phyloP scores from a whole-genome alignment of 1,140 invertebrate genomes.

The Ectropis grisescens region DNA sequence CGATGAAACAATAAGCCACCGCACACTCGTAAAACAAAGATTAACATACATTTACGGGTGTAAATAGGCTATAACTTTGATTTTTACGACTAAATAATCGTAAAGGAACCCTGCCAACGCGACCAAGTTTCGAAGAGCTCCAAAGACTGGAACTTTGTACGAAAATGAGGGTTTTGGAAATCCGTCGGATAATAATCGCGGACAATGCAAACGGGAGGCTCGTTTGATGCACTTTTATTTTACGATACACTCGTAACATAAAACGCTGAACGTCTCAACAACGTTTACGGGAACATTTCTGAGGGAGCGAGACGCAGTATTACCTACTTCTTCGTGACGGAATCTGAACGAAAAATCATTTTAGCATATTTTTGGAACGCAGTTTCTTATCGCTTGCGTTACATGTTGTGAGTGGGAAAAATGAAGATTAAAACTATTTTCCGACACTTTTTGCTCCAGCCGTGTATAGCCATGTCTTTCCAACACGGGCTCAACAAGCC shows the following conservation, averaged over 20 bases:
- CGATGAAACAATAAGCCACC: slow-evolving; percentile 64
- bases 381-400: no score
- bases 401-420: no score
- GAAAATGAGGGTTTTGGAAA: slow-evolving; percentile 14
- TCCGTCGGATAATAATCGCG: slow-evolving; percentile 44
- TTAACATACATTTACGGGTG: slow-evolving; percentile 66
- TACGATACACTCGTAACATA: slow-evolving; percentile 63
- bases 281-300: slow-evolving; percentile 41
- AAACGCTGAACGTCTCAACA: slow-evolving; percentile 63
- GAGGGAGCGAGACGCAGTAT: slow-evolving; percentile 27
- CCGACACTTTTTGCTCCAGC: no score
- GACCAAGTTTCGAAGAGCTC: slow-evolving; percentile 27
- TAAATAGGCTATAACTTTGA: slow-evolving; percentile 70
- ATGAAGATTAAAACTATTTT: no score
- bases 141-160: slow-evolving; percentile 7
- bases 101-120: slow-evolving; percentile 54
- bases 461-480: no score
- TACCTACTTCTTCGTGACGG: no score
- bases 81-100: slow-evolving; percentile 71
- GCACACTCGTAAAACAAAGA: slow-evolving; percentile 65
- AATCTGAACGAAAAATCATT: no score
- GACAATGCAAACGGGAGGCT: slow-evolving; percentile 58
- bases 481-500: no score
- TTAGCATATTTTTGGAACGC: no score
- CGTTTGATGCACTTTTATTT: slow-evolving; percentile 68